These are phyloP conservation scores for Leptopilina boulardi DNA, from an alignment of 1,140 invertebrate species.

Conservation along the genomic window DNA sequence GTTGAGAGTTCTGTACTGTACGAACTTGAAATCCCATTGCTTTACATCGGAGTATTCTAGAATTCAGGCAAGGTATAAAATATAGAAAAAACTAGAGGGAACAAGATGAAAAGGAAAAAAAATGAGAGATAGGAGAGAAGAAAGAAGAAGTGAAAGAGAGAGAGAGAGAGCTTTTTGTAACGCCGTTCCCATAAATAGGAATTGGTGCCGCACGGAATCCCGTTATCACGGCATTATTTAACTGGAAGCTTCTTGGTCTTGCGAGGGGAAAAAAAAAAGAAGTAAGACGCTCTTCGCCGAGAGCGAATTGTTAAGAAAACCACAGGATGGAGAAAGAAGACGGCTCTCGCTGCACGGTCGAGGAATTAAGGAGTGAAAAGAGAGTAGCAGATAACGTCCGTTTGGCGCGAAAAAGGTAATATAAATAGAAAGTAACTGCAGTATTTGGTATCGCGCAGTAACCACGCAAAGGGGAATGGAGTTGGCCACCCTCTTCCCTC, in stretches of 20 bases:
- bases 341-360: not conserved
- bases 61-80: not conserved
- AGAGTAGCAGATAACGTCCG: not conserved
- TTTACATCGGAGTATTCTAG: constrained; percentile 32
- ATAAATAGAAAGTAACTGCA: constrained; percentile 34
- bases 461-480: constrained; percentile 31
- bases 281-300: constrained; percentile 5
- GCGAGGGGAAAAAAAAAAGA: not conserved
- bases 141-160: not conserved
- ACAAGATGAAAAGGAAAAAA: not conserved
- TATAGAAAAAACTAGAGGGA: not conserved
- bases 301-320: constrained; percentile 19
- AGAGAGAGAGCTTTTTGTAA: constrained; percentile 29
- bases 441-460: constrained; percentile 38
- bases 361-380: constrained; percentile 21
- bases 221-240: constrained; percentile 48
- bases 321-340: constrained; percentile 10
- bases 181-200: constrained; percentile 44
- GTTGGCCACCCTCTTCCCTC: constrained; percentile 45
- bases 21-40: constrained; percentile 42
- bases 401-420: not conserved
- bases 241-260: constrained; percentile 29
- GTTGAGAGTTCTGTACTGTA: not conserved
- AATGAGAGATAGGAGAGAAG: not conserved
- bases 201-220: constrained; percentile 42